A percentile compares a stretch with the other conserved stretches of the same genome.
phyloP scores from a whole-genome alignment of 2,888 invertebrate species.

The Oxystoma pomonae region DNA sequence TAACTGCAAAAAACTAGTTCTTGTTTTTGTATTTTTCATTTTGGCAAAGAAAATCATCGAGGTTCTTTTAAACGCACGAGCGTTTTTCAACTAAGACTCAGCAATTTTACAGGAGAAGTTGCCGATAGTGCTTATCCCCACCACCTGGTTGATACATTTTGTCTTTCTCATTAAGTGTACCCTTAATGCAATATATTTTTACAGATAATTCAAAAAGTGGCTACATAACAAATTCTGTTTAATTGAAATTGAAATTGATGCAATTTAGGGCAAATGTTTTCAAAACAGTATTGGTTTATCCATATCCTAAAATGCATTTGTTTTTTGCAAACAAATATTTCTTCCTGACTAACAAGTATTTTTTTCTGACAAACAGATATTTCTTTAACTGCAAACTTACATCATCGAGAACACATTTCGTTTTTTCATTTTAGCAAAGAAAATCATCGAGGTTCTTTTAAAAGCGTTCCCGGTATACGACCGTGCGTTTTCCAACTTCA shows the following conservation, averaged over 20 bases:
- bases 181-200: conserved; percentile 11
- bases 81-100: conserved; percentile 18
- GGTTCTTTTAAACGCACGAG: conserved; percentile 20
- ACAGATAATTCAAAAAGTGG: conserved; percentile 2
- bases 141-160: conserved; percentile 16
- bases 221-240: too few species aligned
- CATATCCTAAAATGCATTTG: too few species aligned
- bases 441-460: conserved; percentile 15
- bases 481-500: conserved; percentile 12
- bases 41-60: conserved; percentile 4
- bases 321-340: too few species aligned
- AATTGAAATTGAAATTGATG: too few species aligned
- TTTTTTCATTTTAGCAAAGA: background rate
- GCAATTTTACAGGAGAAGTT: conserved; percentile 15
- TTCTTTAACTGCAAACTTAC: too few species aligned
- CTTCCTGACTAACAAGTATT: too few species aligned
- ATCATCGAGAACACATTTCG: too few species aligned
- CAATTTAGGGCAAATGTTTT: too few species aligned
- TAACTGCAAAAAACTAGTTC: too few species aligned
- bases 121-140: conserved; percentile 20
- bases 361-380: too few species aligned
- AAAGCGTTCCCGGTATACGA: conserved; percentile 23
- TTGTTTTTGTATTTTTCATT: too few species aligned
- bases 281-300: too few species aligned
- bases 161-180: conserved; percentile 3